These are phyloP conservation scores for Silvanus unidentatus DNA, from an alignment of 2,888 invertebrate genomes.

Conservation along the genomic window DNA sequence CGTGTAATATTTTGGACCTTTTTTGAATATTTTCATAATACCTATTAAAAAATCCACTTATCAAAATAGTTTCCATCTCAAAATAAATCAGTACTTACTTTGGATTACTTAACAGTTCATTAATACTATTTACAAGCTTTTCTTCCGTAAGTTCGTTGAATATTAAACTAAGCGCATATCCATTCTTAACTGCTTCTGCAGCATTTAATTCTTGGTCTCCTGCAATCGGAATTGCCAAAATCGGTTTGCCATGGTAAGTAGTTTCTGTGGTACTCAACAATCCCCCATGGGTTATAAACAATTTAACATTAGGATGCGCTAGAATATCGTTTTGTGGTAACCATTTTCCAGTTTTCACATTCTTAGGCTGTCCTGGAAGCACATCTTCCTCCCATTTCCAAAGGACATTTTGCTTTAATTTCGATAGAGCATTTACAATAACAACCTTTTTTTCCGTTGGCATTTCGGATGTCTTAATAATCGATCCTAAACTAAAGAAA, in stretches of 20 bases:
- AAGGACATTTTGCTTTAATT: slow-evolving; percentile 57
- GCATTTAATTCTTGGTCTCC: slow-evolving; percentile 51
- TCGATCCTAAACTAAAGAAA: slow-evolving; percentile 57
- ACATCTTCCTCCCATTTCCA: slow-evolving; percentile 64
- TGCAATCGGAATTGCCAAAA: slow-evolving; percentile 50
- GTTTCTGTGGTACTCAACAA: slow-evolving; percentile 54
- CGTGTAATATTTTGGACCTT: slow-evolving; percentile 22
- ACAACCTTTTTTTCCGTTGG: slow-evolving; percentile 48
- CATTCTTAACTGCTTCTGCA: slow-evolving; percentile 41
- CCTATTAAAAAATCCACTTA: no score
- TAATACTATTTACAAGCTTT: slow-evolving; percentile 29
- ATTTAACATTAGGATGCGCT: slow-evolving; percentile 50
- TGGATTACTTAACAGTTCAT: slow-evolving; percentile 32
- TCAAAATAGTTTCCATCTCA: no score
- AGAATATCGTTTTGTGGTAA: slow-evolving; percentile 31
- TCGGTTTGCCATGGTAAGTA: slow-evolving; percentile 47
- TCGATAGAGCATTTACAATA: slow-evolving; percentile 53
- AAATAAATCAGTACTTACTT: slow-evolving; percentile 21
- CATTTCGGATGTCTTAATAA: slow-evolving; percentile 52
- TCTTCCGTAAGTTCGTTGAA: slow-evolving; percentile 36
- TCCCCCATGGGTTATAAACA: slow-evolving; percentile 57
- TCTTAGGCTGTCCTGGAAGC: slow-evolving; percentile 33
- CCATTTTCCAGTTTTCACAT: slow-evolving; percentile 41
- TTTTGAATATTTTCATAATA: slow-evolving; percentile 17
- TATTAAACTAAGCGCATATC: slow-evolving; percentile 42